These are phyloP conservation scores for Ricordea florida DNA, from an alignment of 92 coral and sea anemone species.

Conservation along the genomic window DNA sequence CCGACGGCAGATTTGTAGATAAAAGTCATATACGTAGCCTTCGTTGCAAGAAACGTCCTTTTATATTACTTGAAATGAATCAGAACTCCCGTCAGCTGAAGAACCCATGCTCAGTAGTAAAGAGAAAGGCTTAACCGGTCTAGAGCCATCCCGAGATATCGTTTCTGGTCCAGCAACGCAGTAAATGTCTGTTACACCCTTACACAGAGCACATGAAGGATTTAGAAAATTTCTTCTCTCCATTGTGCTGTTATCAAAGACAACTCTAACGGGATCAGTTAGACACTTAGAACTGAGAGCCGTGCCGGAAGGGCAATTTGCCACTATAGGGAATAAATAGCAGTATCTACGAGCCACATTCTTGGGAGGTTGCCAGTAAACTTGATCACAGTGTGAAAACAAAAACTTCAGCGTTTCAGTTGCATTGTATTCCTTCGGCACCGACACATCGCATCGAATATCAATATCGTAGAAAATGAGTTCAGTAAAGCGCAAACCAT, in stretches of 20 bases:
- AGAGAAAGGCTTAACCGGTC: neutral
- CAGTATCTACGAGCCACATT: neutral
- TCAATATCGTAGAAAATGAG: neutral
- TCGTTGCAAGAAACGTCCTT: neutral
- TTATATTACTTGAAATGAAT: neutral
- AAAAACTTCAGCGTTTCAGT: neutral
- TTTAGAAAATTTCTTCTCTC: neutral
- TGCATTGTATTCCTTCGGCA: neutral
- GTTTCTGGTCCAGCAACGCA: neutral
- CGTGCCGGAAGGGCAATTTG: neutral
- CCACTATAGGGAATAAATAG: neutral
- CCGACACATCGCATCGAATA: neutral
- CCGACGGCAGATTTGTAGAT: neutral
- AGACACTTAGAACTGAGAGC: neutral
- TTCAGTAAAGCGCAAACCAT: neutral
- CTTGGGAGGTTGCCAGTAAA: neutral
- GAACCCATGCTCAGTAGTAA: neutral
- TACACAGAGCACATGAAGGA: neutral
- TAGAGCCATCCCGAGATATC: no score
- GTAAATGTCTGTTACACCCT: neutral
- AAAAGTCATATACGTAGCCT: neutral
- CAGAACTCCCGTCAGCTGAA: neutral
- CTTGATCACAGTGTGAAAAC: neutral
- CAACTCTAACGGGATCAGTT: neutral
- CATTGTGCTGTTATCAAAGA: neutral